Base-by-base conservation (phyloP, 2,888 invertebrate genomes). In the Scaptomyza polygonia region DNA sequence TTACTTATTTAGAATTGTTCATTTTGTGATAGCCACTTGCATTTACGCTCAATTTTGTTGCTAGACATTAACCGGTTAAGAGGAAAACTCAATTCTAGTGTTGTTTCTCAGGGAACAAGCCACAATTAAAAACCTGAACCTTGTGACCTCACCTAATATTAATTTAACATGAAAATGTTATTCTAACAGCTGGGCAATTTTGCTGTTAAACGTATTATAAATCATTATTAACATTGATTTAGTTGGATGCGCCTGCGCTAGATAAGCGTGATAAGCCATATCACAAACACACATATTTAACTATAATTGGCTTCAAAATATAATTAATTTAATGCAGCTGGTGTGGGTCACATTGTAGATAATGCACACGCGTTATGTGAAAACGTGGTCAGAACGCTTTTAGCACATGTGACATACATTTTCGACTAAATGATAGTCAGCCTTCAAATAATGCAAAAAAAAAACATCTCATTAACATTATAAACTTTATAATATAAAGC, bases 391-490 rank as follows among this genome's bases (percentile, higher is more conserved):
- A 56, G 44, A 67, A 32, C 36, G 27, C 21, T 18, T 45, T 57
- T 36, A 18, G 42, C 32, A 29, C 68, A 44, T 55, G 53, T 45
- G 61, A 42, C 21, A 54, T 54, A 12, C 1, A 49, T 32, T 30
- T 18, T 42, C 42, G 16, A 48, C 49, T 11, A 30, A 63, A 63
- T 16, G 25, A 47, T 25, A 52, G 32, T 21, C 14, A 34, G 11
- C 67, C 58, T 67, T 67, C 42, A 21, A 42, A 14, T n/a, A 12
- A 14, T 30, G 18, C 27, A 40, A 27, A 30, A 54, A 16, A 36
- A 21, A 21, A 21, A 67, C 45, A 16, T 40, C 59, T 70, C 59
- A 59, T 70, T 70, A 66, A 18, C 69, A 69, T 69, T 40, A 45
- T 16, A 25, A 25, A 25, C 25, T 25, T 5, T 25, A 25, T 25